phyloP scores from a whole-genome alignment of 2,888 invertebrate species.

The Ormia ochracea region DNA sequence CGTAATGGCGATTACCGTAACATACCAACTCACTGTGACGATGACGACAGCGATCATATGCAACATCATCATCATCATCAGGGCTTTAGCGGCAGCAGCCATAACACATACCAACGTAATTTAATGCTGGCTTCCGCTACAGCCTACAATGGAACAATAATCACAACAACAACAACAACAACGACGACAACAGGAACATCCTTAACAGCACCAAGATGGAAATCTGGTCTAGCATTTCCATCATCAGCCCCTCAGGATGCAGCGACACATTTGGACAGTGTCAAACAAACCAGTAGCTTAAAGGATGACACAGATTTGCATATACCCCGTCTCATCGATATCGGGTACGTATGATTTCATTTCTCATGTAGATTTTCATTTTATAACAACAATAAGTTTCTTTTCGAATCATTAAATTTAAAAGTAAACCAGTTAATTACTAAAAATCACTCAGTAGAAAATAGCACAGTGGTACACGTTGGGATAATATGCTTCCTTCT shows the following conservation, averaged over 20 bases:
- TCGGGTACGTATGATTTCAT: slow-evolving; percentile 78
- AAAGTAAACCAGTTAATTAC: not conserved
- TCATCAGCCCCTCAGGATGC: slow-evolving; percentile 58
- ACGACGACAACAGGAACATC: slow-evolving; percentile 55
- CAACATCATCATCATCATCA: slow-evolving; percentile 65
- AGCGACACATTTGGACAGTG: slow-evolving; percentile 30
- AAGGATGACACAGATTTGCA: slow-evolving; percentile 80
- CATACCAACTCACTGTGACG: slow-evolving; percentile 81
- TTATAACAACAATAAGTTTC: not conserved
- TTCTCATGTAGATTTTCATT: slow-evolving; percentile 5
- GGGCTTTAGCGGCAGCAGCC: slow-evolving; percentile 22
- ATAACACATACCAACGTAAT: slow-evolving; percentile 56
- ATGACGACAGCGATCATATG: slow-evolving; percentile 80
- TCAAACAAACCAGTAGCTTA: slow-evolving; percentile 32
- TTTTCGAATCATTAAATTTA: not conserved
- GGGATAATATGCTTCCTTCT: too few species aligned
- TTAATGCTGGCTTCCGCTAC: slow-evolving; percentile 63
- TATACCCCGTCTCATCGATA: slow-evolving; percentile 81
- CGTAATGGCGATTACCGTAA: slow-evolving; percentile 85
- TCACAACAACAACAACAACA: slow-evolving; percentile 52
- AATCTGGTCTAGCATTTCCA: slow-evolving; percentile 65
- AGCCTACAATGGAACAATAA: slow-evolving; percentile 49
- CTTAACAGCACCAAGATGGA: slow-evolving; percentile 75
- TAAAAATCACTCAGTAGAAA: not conserved
- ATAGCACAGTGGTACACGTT: slow-evolving; percentile 44